phyloP scores from a whole-genome alignment of 2,113 vertebrate species.

The Upupa epops region DNA sequence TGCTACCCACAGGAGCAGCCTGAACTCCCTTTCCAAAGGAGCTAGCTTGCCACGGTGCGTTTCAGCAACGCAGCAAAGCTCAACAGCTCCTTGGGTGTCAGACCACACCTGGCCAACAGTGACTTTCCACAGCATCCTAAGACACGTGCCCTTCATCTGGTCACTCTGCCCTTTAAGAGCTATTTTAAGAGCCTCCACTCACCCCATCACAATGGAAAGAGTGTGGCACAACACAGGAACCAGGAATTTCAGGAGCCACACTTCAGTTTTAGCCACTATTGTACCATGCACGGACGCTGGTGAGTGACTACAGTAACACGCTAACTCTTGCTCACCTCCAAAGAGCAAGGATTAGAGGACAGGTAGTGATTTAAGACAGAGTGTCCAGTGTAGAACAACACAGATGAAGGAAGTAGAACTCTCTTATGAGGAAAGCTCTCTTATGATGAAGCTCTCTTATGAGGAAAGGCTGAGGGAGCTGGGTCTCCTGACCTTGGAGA shows the following conservation, averaged over 20 bases:
- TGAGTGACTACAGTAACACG: neutral
- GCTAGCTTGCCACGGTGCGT: neutral
- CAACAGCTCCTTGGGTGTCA: neutral
- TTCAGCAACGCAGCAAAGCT: neutral
- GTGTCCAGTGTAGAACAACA: no score
- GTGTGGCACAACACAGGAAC: neutral
- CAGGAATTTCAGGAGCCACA: neutral
- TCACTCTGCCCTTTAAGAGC: neutral
- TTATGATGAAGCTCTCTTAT: no score
- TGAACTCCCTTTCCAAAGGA: neutral
- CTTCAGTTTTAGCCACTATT: neutral
- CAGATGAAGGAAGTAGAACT: no score
- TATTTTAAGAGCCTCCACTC: neutral
- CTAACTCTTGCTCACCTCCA: neutral
- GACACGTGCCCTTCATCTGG: neutral
- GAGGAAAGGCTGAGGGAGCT: no score
- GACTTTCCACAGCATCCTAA: neutral
- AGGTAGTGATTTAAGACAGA: neutral
- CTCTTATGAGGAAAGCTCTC: no score
- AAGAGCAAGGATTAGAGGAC: neutral
- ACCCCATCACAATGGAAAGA: neutral
- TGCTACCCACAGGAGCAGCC: neutral
- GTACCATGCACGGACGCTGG: neutral
- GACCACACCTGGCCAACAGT: neutral
- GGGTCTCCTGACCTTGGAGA: no score